Percentiles rank a stretch among this genome's conserved stretches.
phyloP scores from a whole-genome alignment of 2,888 invertebrate species.

The Heterodera filipjevi region DNA sequence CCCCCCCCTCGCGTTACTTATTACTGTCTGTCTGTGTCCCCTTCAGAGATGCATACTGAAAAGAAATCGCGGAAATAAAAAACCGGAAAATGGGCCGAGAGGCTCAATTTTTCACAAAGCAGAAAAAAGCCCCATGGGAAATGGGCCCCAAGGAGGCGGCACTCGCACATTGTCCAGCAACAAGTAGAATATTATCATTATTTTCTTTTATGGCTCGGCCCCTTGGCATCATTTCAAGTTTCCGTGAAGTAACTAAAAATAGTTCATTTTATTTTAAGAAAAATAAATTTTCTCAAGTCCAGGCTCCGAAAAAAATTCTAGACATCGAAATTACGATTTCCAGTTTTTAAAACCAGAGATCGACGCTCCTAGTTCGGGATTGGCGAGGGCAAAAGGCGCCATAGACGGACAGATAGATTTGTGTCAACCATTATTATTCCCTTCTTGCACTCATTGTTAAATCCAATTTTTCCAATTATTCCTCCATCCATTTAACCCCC shows the following conservation, averaged over 20 bases:
- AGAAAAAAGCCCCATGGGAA: slow-evolving; percentile 8
- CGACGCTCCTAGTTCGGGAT: too few species aligned
- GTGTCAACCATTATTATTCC: background rate
- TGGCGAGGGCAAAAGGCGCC: too few species aligned
- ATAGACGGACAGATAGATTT: background rate
- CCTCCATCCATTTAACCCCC: background rate
- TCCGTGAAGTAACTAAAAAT: too few species aligned
- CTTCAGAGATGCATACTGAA: too few species aligned
- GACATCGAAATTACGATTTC: too few species aligned
- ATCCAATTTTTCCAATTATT: background rate
- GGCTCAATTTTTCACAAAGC: background rate
- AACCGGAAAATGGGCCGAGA: background rate
- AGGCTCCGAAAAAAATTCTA: too few species aligned
- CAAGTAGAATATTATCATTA: background rate
- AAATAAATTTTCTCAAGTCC: too few species aligned
- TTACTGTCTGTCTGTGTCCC: too few species aligned
- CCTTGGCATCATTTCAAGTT: too few species aligned
- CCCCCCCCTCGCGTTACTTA: background rate
- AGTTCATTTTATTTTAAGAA: too few species aligned
- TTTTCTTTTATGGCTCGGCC: background rate
- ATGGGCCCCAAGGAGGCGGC: background rate
- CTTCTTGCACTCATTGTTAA: background rate
- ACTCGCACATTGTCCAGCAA: background rate
- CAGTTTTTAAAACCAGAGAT: too few species aligned
- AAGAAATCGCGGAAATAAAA: slow-evolving; percentile 3